Evolutionary conservation across 2,888 invertebrate species (phyloP).

Genomic region (Apodemia hepburni): DNA sequence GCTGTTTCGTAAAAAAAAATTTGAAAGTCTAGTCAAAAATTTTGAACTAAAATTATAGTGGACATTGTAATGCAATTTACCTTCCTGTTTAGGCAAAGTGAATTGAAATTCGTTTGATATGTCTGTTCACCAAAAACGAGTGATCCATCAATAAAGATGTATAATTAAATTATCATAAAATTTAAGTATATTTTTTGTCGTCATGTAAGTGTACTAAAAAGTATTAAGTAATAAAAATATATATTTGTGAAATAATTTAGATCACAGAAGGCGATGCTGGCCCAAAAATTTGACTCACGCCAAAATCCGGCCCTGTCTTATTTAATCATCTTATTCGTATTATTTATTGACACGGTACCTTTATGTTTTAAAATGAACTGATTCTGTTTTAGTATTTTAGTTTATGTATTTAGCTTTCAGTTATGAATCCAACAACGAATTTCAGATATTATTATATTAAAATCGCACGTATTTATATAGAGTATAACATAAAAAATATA

Average conservation of each 20-base stretch:
- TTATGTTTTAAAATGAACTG: slow-evolving; percentile 7
- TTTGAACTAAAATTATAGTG: not conserved
- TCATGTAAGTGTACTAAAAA: too few relatives aligned
- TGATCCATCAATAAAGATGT: too few relatives aligned
- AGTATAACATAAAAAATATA: too few relatives aligned
- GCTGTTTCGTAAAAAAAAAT: not conserved
- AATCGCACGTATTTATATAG: not conserved
- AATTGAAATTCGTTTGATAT: too few relatives aligned
- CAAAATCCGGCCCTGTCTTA: slow-evolving; percentile 1
- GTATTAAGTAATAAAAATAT: too few relatives aligned
- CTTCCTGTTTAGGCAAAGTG: too few relatives aligned
- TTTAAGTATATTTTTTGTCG: too few relatives aligned
- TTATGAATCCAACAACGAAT: slow-evolving; percentile 6
- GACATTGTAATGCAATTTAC: too few relatives aligned
- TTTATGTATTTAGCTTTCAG: slow-evolving; percentile 3
- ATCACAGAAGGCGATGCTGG: not conserved
- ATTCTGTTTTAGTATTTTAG: slow-evolving; percentile 5
- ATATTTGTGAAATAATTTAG: too few relatives aligned
- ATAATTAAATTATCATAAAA: too few relatives aligned
- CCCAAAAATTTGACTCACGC: not conserved
- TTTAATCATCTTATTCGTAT: slow-evolving; percentile 4
- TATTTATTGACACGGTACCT: slow-evolving; percentile 10
- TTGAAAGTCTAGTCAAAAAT: not conserved
- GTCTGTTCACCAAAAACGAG: too few relatives aligned
- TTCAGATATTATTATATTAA: not conserved